Conservation (phyloP, 2,797 vertebrate genomes). For the Okamejei kenojei region DNA sequence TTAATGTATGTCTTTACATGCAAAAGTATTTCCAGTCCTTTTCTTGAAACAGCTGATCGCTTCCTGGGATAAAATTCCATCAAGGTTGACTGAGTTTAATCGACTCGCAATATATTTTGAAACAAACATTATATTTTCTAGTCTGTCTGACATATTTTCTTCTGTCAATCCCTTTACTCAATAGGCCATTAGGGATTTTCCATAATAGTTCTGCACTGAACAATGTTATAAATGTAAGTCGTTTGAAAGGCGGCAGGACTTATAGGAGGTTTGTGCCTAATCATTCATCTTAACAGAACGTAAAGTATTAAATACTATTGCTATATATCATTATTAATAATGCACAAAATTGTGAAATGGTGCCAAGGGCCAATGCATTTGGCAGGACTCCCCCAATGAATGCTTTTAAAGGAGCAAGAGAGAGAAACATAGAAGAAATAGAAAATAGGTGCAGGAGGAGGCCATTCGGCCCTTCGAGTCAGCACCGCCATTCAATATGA, state of each 20-base stretch:
- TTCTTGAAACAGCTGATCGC: neutral
- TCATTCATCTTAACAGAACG: neutral
- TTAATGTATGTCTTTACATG: too few species aligned
- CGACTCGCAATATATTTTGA: neutral
- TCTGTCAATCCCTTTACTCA: neutral
- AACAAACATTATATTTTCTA: neutral
- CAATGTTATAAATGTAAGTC: neutral
- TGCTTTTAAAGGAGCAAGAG: neutral
- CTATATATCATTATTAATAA: slow-evolving; percentile 10
- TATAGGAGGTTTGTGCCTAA: neutral
- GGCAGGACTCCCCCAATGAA: too few species aligned
- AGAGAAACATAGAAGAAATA: too few species aligned
- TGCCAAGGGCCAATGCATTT: neutral
- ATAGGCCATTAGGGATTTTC: neutral
- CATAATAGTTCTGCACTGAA: neutral
- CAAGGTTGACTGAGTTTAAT: neutral
- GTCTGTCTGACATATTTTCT: neutral
- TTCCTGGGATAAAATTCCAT: neutral
- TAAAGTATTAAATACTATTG: neutral
- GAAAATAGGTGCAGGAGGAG: too few species aligned
- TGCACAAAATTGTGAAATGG: neutral
- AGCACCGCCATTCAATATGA: too few species aligned
- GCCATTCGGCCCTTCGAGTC: too few species aligned
- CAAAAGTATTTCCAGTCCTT: too few species aligned
- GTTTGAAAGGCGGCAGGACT: neutral